Evolutionary conservation across 2,113 vertebrate species (phyloP), one percentile per base, ranked within the genome.

Genomic region (Chitala chitala): DNA sequence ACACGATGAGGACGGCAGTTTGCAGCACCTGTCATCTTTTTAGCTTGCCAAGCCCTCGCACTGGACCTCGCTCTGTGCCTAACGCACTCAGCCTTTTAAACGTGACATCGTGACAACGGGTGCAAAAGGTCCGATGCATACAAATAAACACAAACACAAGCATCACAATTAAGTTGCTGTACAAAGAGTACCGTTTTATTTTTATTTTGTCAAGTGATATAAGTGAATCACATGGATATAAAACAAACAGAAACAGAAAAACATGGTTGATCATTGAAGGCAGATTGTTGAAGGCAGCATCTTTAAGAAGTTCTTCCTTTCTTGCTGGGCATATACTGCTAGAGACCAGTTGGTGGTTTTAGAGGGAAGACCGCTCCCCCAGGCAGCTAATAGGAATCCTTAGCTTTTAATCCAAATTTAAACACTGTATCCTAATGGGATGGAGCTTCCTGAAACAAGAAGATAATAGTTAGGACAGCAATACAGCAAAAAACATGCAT

Each of bases 331-430:
- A 81, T 74, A 72, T 82, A 85, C 24, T 76, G 75, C 64, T 77
- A 78, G 76, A 81, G 33, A 75, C 81, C 81, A 80, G 70, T 56
- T 82, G 79, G 53, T 81, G 83, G 51, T 79, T 74, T 5, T 76
- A 84, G 5, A 84, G 72, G 58, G 74, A 83, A 46, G 81, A 20
- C 40, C 22, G 20, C 76, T 76, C 80, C 76, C 82, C 80, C n/a
- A n/a, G n/a, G n/a, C n/a, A n/a, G 20, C 48, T 51, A 20, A 20
- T 20, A 51, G 48, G 42, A 38, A 20, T 42, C n/a, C 38, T 13
- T 12, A 68, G 24, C 58, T 75, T 75, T 75, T 22, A 42, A 51
- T 53, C 51, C 24, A 53, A 76, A 36, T 59, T 83, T 80, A 78
- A 33, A 31, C 82, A 75, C 38, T 42, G 15, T 55, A 53, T 2